These are phyloP conservation scores for Syngnathus floridae DNA, from an alignment of 2,113 vertebrate genomes.

Conservation along the genomic window DNA sequence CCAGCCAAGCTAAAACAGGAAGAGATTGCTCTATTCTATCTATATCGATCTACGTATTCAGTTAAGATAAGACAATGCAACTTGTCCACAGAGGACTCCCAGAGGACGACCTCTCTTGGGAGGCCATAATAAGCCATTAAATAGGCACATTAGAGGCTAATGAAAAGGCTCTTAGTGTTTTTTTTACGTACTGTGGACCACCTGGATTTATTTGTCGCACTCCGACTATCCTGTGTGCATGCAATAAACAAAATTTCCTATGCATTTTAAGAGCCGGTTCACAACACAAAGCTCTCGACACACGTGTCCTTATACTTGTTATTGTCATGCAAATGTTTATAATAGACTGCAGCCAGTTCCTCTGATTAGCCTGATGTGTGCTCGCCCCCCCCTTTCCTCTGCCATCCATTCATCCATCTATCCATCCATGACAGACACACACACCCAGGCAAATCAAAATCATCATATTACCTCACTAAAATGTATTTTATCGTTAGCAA, in stretches of 20 bases:
- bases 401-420: slow-evolving; percentile 32
- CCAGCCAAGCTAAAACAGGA: background rate
- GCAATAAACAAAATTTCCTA: background rate
- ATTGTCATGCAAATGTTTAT: slow-evolving; percentile 79
- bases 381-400: slow-evolving; percentile 72
- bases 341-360: slow-evolving; percentile 66
- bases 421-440: background rate
- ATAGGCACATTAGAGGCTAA: slow-evolving; percentile 73
- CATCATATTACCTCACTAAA: background rate
- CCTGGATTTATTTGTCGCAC: slow-evolving; percentile 64
- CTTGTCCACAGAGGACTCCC: slow-evolving; percentile 36
- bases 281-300: slow-evolving; percentile 14
- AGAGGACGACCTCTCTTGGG: slow-evolving; percentile 58
- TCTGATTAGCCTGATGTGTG: slow-evolving; percentile 62
- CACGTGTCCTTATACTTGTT: slow-evolving; percentile 48
- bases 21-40: background rate
- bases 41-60: background rate
- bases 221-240: slow-evolving; percentile 4
- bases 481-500: background rate
- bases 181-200: slow-evolving; percentile 55
- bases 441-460: background rate
- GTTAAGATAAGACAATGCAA: background rate
- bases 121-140: slow-evolving; percentile 78
- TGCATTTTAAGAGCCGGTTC: background rate
- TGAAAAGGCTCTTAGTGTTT: slow-evolving; percentile 79